Evolutionary conservation across 2,797 vertebrate genomes (phyloP).

Genomic region (Smutsia gigantea): DNA sequence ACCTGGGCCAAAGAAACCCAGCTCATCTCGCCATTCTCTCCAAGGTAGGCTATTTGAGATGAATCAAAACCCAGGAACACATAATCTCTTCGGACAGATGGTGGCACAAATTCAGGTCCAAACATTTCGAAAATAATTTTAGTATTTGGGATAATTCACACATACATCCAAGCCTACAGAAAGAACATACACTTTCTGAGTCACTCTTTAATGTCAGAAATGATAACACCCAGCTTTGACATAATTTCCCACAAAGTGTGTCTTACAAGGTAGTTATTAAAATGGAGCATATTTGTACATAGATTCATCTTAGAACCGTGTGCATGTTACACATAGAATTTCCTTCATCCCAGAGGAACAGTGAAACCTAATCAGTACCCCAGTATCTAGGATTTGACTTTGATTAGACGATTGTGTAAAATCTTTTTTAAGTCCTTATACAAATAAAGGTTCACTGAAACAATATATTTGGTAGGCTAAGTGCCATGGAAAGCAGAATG

Average conservation of each 20-base stretch:
- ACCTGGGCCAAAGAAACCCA: constrained; percentile 96
- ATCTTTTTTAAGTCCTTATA: constrained; percentile 9
- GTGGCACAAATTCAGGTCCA: neutral
- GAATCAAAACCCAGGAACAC: fast-evolving
- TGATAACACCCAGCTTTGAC: neutral
- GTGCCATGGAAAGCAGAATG: neutral
- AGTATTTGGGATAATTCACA: neutral
- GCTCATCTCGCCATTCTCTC: constrained; percentile 96
- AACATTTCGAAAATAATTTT: neutral
- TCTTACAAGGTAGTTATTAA: neutral
- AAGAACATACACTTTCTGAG: neutral
- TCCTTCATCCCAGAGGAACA: neutral
- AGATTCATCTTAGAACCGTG: neutral
- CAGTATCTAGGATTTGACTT: neutral
- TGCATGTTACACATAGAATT: neutral
- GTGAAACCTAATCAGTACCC: neutral
- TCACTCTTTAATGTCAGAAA: constrained; percentile 7
- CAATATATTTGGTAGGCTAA: neutral
- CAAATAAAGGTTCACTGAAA: neutral
- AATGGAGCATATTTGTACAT: neutral
- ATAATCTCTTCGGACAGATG: neutral
- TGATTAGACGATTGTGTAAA: constrained; percentile 7
- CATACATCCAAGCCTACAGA: neutral
- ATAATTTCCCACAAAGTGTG: neutral
- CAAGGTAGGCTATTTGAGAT: constrained; percentile 89